A percentile compares a stretch with the other conserved stretches of the same genome.
phyloP scores from a whole-genome alignment of 2,888 invertebrate species.

The Aphodius granarius region DNA sequence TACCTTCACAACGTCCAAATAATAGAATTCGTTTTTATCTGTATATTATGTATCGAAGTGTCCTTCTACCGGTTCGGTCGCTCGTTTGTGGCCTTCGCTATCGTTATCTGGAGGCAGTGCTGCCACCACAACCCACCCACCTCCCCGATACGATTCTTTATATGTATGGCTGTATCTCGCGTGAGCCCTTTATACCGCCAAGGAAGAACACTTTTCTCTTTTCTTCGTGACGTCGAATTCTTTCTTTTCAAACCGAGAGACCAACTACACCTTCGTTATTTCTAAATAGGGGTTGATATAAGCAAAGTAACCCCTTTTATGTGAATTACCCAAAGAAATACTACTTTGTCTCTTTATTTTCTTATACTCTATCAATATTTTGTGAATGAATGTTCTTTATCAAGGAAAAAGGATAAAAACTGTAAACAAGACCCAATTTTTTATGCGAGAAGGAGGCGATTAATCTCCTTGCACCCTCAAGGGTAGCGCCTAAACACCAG shows the following conservation, averaged over 20 bases:
- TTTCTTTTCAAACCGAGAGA: neutral
- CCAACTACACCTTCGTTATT: neutral
- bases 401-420: neutral
- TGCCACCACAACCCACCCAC: neutral
- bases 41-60: neutral
- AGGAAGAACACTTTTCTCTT: neutral
- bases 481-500: neutral
- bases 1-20: neutral
- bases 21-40: neutral
- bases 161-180: neutral
- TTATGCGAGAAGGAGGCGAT: neutral
- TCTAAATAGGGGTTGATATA: neutral
- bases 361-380: too few relatives aligned
- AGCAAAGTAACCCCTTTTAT: neutral
- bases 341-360: too few relatives aligned
- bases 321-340: too few relatives aligned
- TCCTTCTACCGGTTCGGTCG: neutral
- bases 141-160: neutral
- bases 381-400: too few relatives aligned
- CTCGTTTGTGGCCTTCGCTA: neutral
- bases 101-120: neutral
- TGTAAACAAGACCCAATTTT: neutral
- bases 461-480: neutral
- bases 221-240: neutral
- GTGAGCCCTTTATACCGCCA: neutral